Evolutionary conservation across 2,888 invertebrate species (phyloP), one percentile per base, ranked within the genome.

Genomic region (Tolmerus cingulatus): DNA sequence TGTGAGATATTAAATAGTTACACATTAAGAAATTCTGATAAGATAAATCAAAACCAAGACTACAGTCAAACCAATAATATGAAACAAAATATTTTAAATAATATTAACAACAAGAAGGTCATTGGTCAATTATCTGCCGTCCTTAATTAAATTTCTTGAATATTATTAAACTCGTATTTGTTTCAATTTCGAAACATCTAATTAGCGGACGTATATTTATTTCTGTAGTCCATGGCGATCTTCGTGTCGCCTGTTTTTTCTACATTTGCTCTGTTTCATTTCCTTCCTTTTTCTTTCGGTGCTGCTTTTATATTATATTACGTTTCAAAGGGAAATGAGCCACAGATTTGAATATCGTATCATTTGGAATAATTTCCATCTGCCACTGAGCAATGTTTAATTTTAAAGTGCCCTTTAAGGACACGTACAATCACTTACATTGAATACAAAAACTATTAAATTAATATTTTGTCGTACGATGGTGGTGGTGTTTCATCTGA

Each of bases 381-480:
- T 66, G 66, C 66, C 66, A 66, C 66, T 66, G 27, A 66, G 27
- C 66, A 66, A 66, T 66, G 23, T n/a, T 16, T 51, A 66, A 66
- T 66, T 66, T 66, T 66, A 66, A 12, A 66, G 66, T 66, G 66
- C 66, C 66, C 66, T 66, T 66, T n/a, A 5, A 43, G 43, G 23
- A 23, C 78, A 78, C 78, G 23, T 37, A 43, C 78, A 34, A 37
- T 37, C 82, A 82, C 55, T 55, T 37, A 57, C 14, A 57, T 37
- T 43, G 27, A 82, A 9, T 82, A 51, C 30, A 66, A 66, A 82
- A 82, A 74, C 88, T 89, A 93, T 94, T 95, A 95, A 93, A 95
- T 95, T 91, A 96, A 94, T 90, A 96, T 95, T 91, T 95, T 96
- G 90, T 95, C 95, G 91, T 96, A 96, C 89, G 96, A 95, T 87